phyloP scores from a whole-genome alignment of 2,888 invertebrate species.

The Papilio demoleus region DNA sequence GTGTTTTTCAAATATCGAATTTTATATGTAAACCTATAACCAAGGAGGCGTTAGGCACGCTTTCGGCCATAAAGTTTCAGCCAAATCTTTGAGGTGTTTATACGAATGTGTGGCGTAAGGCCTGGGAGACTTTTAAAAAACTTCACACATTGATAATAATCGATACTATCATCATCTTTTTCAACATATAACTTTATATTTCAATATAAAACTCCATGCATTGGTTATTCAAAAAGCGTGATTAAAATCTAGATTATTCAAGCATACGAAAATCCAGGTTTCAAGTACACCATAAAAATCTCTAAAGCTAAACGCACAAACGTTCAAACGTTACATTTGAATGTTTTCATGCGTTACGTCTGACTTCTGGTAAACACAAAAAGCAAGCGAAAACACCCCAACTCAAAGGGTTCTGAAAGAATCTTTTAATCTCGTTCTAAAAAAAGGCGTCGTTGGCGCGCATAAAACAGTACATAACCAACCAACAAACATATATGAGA shows the following conservation, averaged over 20 bases:
- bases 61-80: too few relatives aligned
- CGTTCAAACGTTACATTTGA: slow-evolving; percentile 12
- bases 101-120: too few relatives aligned
- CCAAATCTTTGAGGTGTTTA: too few relatives aligned
- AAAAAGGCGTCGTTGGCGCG: slow-evolving; percentile 23
- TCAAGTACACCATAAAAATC: neutral
- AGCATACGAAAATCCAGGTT: neutral
- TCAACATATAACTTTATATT: too few relatives aligned
- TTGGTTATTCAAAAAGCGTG: neutral
- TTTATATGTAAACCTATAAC: too few relatives aligned
- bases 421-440: slow-evolving; percentile 39
- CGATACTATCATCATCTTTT: too few relatives aligned
- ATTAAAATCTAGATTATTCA: neutral
- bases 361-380: neutral
- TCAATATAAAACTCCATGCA: too few relatives aligned
- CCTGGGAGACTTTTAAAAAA: too few relatives aligned
- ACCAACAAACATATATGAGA: too few relatives aligned
- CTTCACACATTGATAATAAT: too few relatives aligned
- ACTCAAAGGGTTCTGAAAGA: slow-evolving; percentile 29
- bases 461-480: slow-evolving; percentile 19
- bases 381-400: neutral
- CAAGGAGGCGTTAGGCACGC: too few relatives aligned
- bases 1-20: too few relatives aligned
- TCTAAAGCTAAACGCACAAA: slow-evolving; percentile 3
- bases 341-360: slow-evolving; percentile 8